phyloP scores from a whole-genome alignment of 2,797 vertebrate species.

The Malurus leucopterus region DNA sequence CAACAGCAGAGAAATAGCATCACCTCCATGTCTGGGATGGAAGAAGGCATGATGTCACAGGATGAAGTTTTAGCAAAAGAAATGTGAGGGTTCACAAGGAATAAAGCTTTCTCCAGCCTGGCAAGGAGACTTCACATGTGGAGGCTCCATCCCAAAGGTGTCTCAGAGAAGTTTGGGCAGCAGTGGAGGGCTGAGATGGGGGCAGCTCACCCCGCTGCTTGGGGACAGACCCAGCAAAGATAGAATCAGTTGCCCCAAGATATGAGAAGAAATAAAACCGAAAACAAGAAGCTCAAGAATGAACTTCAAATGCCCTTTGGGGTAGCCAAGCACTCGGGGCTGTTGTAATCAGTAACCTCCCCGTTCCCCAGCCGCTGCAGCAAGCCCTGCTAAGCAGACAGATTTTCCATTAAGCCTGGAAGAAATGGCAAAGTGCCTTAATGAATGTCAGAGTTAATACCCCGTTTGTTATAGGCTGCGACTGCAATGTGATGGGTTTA shows the following conservation, averaged over 20 bases:
- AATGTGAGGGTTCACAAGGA: fast-evolving
- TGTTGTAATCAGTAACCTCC: constrained; percentile 25
- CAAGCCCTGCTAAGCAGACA: constrained; percentile 38
- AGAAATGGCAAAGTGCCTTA: constrained; percentile 59
- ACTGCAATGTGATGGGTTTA: constrained; percentile 48
- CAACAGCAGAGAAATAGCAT: neutral
- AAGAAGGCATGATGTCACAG: neutral
- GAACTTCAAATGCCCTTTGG: constrained; percentile 43
- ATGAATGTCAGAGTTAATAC: constrained; percentile 60
- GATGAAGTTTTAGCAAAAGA: neutral
- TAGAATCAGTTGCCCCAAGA: neutral
- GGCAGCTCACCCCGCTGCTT: neutral
- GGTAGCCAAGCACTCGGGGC: neutral
- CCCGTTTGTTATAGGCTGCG: constrained; percentile 28
- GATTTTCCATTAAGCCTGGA: constrained; percentile 48
- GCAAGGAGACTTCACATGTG: neutral
- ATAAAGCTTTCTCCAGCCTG: neutral
- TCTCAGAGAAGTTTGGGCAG: neutral
- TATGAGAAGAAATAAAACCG: neutral
- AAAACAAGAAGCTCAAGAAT: neutral
- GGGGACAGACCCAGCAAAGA: neutral
- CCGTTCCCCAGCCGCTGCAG: neutral
- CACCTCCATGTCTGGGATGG: neutral
- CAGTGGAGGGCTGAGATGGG: neutral
- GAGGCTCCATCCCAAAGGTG: neutral